phyloP scores from a whole-genome alignment of 2,888 invertebrate genomes.

The Nesidiocoris tenuis region DNA sequence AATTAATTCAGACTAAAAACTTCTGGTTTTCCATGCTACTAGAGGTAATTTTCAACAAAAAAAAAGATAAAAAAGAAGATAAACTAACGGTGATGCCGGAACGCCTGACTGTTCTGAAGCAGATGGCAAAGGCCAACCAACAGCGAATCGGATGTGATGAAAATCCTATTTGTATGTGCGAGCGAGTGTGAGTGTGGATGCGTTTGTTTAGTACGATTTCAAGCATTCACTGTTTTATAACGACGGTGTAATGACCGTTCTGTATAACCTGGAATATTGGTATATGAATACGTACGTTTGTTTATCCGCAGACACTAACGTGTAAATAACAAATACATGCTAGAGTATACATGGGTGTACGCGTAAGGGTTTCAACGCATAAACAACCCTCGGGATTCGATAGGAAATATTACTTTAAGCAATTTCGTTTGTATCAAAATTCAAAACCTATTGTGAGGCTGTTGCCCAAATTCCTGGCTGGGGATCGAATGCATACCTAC shows the following conservation, averaged over 20 bases:
- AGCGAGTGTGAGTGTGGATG: neutral
- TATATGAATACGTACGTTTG: neutral
- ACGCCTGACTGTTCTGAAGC: neutral
- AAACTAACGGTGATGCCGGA: neutral
- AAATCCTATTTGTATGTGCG: neutral
- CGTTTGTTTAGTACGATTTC: neutral
- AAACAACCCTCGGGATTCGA: no score
- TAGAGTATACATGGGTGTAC: neutral
- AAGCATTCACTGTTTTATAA: no score
- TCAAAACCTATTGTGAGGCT: no score
- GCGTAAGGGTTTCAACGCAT: neutral
- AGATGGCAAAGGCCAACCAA: neutral
- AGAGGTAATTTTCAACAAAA: neutral
- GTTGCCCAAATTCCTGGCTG: no score
- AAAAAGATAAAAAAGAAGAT: neutral
- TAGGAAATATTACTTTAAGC: no score
- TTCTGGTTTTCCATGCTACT: neutral
- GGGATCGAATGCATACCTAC: no score
- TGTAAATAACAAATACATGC: neutral
- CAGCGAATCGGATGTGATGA: neutral
- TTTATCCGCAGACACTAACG: neutral
- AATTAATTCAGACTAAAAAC: slow-evolving; percentile 2
- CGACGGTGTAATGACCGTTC: neutral
- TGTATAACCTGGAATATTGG: neutral
- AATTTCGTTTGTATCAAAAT: no score